Evolutionary conservation across 2,797 vertebrate genomes (phyloP).

Genomic region (Leucoraja ocellata): DNA sequence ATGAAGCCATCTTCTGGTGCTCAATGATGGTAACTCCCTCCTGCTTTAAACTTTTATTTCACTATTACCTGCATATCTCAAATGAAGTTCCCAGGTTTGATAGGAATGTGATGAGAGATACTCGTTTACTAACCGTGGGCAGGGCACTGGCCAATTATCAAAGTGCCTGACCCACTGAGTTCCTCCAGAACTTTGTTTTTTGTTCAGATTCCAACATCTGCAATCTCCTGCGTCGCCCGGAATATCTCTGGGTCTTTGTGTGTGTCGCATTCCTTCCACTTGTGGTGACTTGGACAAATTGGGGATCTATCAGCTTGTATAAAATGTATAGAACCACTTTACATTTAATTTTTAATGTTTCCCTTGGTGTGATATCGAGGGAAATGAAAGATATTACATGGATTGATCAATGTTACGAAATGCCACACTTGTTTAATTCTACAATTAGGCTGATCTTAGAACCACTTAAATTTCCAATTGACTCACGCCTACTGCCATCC

Average conservation of each 20-base stretch:
- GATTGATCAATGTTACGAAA: too few relatives aligned
- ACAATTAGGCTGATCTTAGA: not conserved
- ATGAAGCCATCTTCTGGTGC: not conserved
- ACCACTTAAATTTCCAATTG: too few relatives aligned
- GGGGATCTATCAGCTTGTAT: not conserved
- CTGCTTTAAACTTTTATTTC: not conserved
- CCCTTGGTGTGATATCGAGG: not conserved
- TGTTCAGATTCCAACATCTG: too few relatives aligned
- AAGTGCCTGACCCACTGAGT: too few relatives aligned
- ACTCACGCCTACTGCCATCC: too few relatives aligned
- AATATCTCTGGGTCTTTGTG: too few relatives aligned
- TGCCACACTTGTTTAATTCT: not conserved
- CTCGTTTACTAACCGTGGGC: not conserved
- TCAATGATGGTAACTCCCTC: not conserved
- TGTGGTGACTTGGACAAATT: not conserved
- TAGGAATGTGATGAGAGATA: not conserved
- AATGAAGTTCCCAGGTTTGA: not conserved
- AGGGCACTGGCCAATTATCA: not conserved
- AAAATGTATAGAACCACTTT: not conserved
- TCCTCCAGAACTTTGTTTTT: too few relatives aligned
- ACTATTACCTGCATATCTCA: not conserved
- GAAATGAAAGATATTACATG: not conserved
- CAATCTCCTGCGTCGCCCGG: too few relatives aligned
- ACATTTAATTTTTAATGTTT: not conserved
- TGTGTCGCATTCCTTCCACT: not conserved